Evolutionary conservation across 2,797 vertebrate genomes (phyloP).

Genomic region (Crypturellus tataupa): DNA sequence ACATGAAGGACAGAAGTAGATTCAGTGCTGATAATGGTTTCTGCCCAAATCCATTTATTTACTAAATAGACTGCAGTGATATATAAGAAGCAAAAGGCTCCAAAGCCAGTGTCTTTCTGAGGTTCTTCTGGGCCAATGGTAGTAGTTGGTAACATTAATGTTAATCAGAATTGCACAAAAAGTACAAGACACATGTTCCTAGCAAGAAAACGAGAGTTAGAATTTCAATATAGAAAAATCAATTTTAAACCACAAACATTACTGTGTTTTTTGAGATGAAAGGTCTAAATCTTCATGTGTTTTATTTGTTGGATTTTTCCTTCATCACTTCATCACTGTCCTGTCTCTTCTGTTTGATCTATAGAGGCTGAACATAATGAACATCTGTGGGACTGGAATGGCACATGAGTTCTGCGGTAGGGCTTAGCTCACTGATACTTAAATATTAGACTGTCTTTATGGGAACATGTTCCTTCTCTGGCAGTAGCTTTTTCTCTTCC

Average conservation of each 20-base stretch:
- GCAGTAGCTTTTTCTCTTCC: neutral
- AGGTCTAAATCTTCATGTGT: too few relatives aligned
- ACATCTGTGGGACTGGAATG: neutral
- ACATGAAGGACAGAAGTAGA: neutral
- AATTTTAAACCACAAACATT: neutral
- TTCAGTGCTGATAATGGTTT: neutral
- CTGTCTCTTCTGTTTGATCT: neutral
- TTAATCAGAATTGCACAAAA: neutral
- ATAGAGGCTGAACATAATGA: fast-evolving
- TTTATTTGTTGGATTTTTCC: neutral
- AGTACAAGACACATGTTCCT: neutral
- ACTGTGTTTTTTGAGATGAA: neutral
- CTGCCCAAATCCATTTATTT: neutral
- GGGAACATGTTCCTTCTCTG: neutral
- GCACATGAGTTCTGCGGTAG: neutral
- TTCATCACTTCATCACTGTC: fast-evolving
- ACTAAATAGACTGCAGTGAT: neutral
- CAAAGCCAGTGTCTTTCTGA: neutral
- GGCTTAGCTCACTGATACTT: neutral
- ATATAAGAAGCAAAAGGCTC: neutral
- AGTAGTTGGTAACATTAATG: neutral
- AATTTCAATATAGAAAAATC: too few relatives aligned
- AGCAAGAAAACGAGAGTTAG: too few relatives aligned
- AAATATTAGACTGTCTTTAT: neutral
- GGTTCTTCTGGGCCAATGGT: neutral